Evolutionary conservation across 2,888 invertebrate species (phyloP).

Genomic region (Acrobasis consociella): DNA sequence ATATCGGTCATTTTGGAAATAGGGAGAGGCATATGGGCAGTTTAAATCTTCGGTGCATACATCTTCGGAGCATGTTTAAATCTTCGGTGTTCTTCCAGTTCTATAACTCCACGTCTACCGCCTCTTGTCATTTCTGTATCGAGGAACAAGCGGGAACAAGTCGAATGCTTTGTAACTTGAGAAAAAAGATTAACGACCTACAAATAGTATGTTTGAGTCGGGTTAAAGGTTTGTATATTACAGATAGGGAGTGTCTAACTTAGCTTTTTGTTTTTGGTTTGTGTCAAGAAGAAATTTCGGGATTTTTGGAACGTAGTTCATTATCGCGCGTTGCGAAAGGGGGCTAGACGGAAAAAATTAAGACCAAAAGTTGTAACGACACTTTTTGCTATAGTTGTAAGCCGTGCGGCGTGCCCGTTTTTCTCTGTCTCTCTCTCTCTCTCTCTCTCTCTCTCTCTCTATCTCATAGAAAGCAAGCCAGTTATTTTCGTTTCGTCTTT

Average conservation of each 20-base stretch:
- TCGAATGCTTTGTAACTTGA: constrained; percentile 46
- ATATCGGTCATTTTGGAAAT: too few relatives aligned
- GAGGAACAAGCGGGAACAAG: constrained; percentile 38
- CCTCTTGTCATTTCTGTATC: constrained; percentile 38
- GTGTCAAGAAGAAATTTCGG: neutral
- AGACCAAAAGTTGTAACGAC: too few relatives aligned
- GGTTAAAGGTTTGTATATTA: constrained; percentile 16
- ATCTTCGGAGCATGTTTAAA: neutral
- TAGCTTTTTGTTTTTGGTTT: neutral
- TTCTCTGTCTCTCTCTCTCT: too few relatives aligned
- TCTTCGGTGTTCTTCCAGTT: constrained; percentile 8
- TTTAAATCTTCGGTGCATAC: neutral
- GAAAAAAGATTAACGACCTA: constrained; percentile 27
- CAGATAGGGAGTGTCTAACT: neutral
- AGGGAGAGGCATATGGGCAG: too few relatives aligned
- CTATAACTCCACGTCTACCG: neutral
- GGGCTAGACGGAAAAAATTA: too few relatives aligned
- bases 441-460: too few relatives aligned
- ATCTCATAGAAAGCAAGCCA: too few relatives aligned
- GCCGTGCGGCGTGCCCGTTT: too few relatives aligned
- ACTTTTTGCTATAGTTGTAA: too few relatives aligned
- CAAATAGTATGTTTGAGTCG: constrained; percentile 26
- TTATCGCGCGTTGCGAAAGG: too few relatives aligned
- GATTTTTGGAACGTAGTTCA: too few relatives aligned
- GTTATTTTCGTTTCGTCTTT: too few relatives aligned